Conservation (phyloP, 2,888 invertebrate genomes). For the Stenodema calcarata region DNA sequence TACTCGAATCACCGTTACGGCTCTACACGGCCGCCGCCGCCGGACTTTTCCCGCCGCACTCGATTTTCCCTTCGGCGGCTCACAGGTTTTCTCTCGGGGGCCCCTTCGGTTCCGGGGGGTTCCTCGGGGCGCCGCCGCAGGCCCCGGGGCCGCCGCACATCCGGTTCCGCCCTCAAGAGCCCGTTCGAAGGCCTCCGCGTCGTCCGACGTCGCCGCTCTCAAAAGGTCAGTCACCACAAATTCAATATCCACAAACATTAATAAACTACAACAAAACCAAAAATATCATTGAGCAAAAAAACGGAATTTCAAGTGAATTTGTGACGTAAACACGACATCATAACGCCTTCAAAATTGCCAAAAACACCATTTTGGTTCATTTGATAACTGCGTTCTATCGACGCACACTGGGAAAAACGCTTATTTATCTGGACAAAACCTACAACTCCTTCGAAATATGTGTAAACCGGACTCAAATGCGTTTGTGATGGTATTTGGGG, state of each 20-base stretch:
- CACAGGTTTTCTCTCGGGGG: constrained; percentile 55
- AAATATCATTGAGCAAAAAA: too few species aligned
- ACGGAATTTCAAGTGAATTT: too few species aligned
- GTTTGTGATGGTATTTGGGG: too few species aligned
- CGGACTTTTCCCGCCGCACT: constrained; percentile 57
- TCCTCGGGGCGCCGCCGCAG: constrained; percentile 61
- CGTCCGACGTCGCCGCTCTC: constrained; percentile 51
- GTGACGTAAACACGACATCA: too few species aligned
- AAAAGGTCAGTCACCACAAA: constrained; percentile 42
- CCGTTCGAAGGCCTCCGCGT: constrained; percentile 47
- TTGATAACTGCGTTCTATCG: too few species aligned
- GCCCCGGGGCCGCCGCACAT: constrained; percentile 59
- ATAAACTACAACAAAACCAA: background rate
- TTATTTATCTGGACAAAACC: too few species aligned
- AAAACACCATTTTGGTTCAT: too few species aligned
- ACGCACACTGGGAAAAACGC: too few species aligned
- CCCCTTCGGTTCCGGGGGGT: constrained; percentile 55
- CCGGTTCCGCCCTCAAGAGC: constrained; percentile 46
- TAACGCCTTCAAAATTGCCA: too few species aligned
- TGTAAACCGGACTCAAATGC: too few species aligned
- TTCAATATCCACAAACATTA: background rate
- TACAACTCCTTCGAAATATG: too few species aligned
- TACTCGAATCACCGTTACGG: constrained; percentile 55
- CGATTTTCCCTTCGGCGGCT: constrained; percentile 56
- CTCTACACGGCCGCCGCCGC: constrained; percentile 56